These are phyloP conservation scores for Tragelaphus scriptus DNA, from an alignment of 2,113 vertebrate genomes.

Conservation along the genomic window DNA sequence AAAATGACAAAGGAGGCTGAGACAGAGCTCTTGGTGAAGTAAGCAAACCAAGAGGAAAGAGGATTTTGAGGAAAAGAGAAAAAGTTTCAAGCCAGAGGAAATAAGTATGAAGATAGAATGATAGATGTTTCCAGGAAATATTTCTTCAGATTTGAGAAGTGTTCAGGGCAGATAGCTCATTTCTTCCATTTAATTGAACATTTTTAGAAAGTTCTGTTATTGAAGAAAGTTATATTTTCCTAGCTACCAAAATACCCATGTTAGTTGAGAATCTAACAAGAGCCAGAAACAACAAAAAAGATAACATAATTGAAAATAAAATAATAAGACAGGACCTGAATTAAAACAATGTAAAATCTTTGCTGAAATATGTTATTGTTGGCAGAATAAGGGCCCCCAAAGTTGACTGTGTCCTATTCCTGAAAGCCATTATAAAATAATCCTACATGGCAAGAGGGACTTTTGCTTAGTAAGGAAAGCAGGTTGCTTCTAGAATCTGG, in stretches of 20 bases:
- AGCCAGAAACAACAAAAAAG: not conserved
- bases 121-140: not conserved
- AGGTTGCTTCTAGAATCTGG: not conserved
- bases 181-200: not conserved
- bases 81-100: not conserved
- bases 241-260: not conserved
- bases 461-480: not conserved
- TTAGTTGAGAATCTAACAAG: not conserved
- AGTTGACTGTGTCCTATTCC: not conserved
- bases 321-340: not conserved
- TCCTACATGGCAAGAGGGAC: not conserved
- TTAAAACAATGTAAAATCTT: not conserved
- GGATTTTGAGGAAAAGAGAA: not conserved
- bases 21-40: not conserved
- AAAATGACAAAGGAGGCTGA: not conserved
- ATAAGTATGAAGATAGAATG: not conserved
- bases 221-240: not conserved
- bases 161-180: not conserved
- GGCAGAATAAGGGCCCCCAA: not conserved
- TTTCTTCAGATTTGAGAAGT: not conserved
- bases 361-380: too few relatives aligned
- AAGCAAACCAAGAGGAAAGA: not conserved
- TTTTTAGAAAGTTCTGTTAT: not conserved
- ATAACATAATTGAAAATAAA: not conserved
- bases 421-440: not conserved